Conservation (phyloP, 2,797 vertebrate genomes). For the Hydrophis major region DNA sequence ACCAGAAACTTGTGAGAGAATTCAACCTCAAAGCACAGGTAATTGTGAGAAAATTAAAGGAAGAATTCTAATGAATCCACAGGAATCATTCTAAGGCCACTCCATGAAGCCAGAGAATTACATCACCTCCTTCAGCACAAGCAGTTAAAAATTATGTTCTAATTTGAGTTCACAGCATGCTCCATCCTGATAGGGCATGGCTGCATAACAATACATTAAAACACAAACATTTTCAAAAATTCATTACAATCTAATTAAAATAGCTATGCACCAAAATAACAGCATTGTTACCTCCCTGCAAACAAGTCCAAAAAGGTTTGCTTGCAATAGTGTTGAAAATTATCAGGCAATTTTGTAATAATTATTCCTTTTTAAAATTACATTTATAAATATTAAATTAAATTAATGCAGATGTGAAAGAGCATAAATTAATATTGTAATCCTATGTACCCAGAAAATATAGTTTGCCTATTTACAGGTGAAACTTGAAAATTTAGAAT, state of each 20-base stretch:
- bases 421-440: not conserved
- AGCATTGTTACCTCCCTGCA: not conserved
- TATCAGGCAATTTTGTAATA: not conserved
- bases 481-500: too few relatives aligned
- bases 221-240: not conserved
- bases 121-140: not conserved
- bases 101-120: not conserved
- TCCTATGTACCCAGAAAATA: not conserved
- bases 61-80: not conserved
- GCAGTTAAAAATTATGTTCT: slow-evolving; percentile 1
- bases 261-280: not conserved
- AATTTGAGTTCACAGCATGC: slow-evolving; percentile 22
- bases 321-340: not conserved
- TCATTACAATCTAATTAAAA: not conserved
- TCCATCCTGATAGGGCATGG: not conserved
- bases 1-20: not conserved
- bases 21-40: not conserved
- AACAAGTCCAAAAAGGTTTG: not conserved
- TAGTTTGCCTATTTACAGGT: not conserved
- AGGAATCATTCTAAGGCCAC: not conserved
- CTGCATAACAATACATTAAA: slow-evolving; percentile 5
- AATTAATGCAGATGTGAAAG: not conserved
- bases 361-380: not conserved
- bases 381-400: not conserved
- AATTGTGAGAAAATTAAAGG: slow-evolving; percentile 2